Conservation (phyloP, 1,140 invertebrate genomes). For the Drosophila teissieri region DNA sequence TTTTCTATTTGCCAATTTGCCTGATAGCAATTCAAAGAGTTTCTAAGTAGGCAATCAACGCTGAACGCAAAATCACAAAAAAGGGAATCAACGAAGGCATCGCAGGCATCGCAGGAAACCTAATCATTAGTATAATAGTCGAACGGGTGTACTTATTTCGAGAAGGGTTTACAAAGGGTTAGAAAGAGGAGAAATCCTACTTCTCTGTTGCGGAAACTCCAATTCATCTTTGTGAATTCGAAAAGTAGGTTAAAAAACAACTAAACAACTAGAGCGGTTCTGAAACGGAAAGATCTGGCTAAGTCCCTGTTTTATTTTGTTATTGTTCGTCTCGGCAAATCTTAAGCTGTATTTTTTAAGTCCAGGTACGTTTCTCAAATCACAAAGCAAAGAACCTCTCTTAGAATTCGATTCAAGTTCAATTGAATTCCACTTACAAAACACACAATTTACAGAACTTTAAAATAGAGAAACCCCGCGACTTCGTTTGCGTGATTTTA, state of each 20-base stretch:
- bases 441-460: not conserved
- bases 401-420: too few species aligned
- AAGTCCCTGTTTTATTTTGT: not conserved
- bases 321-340: constrained; percentile 5
- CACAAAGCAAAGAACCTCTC: not conserved
- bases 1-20: constrained; percentile 55
- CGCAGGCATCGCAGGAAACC: constrained; percentile 9
- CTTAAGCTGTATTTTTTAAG: constrained; percentile 6
- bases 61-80: constrained; percentile 68
- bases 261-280: not conserved
- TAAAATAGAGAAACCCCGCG: too few species aligned
- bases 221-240: constrained; percentile 11
- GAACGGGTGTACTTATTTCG: constrained; percentile 1
- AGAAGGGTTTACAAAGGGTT: constrained; percentile 17
- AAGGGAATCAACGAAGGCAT: constrained; percentile 49
- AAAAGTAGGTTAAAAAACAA: not conserved
- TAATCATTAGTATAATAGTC: constrained; percentile 9
- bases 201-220: constrained; percentile 9
- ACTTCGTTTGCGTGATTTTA: too few species aligned
- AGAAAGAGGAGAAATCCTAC: not conserved
- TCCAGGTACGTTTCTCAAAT: not conserved
- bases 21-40: constrained; percentile 42
- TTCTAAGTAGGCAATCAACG: constrained; percentile 60
- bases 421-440: not conserved
- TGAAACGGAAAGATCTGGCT: not conserved